Conservation (phyloP, 2,797 vertebrate genomes). For the Xerus rutilus region DNA sequence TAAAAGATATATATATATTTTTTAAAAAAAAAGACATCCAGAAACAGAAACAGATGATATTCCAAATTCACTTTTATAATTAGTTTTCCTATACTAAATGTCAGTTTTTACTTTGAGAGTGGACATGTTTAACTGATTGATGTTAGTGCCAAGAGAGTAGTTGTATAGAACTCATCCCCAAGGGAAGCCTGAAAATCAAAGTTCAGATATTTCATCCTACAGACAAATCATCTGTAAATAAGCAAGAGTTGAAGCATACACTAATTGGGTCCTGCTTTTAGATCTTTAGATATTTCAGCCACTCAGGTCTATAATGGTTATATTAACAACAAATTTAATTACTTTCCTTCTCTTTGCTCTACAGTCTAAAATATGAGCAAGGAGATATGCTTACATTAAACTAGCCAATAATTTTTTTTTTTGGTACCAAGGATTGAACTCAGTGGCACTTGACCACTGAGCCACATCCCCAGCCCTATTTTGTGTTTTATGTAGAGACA, state of each 20-base stretch:
- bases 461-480: too few species aligned
- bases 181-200: slow-evolving; percentile 10
- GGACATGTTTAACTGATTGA: background rate
- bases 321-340: slow-evolving; percentile 53
- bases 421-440: too few species aligned
- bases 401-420: background rate
- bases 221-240: slow-evolving; percentile 40
- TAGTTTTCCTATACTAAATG: background rate
- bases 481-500: too few species aligned
- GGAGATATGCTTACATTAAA: slow-evolving; percentile 12
- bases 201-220: background rate
- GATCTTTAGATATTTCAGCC: slow-evolving; percentile 13
- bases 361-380: background rate
- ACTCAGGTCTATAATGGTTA: background rate
- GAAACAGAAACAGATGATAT: background rate
- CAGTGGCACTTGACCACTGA: too few species aligned
- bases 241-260: background rate
- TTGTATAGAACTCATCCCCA: background rate
- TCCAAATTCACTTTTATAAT: slow-evolving; percentile 22
- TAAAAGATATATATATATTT: too few species aligned
- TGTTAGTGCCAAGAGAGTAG: background rate
- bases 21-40: too few species aligned
- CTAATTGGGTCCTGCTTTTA: slow-evolving; percentile 7
- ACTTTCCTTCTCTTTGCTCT: background rate
- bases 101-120: slow-evolving; percentile 33